Evolutionary conservation across 2,797 vertebrate species (phyloP), one percentile per base, ranked within the genome.

Genomic region (Hippoglossus hippoglossus): DNA sequence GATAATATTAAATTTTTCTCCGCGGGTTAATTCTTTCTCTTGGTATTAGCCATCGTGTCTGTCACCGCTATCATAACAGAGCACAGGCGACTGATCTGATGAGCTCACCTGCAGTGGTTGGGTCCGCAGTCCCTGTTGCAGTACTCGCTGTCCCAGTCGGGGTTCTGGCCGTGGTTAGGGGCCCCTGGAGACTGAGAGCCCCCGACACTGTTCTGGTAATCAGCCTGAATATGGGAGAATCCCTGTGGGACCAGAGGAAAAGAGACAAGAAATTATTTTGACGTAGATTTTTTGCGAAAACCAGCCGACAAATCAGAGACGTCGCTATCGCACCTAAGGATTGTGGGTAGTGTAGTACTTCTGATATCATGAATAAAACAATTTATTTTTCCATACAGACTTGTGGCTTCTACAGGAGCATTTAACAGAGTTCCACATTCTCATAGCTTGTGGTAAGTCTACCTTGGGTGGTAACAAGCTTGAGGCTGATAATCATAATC

Each of bases 51-150:
- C 52, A 24, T 67, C 3, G 18, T 15, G 8, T 22, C 16, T 25
- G 41, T 55, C n/a, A 56, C 26, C 66, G 60, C 8, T 1, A 8
- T 21, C 8, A 36, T 19, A 41, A 22, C 47, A 12, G 11, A 67
- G 36, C 28, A 51, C 28, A 39, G 15, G 15, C 68, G 26, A 25
- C 15, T 34, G 52, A 16, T 71, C 34, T n/a, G 49, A 67, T 56
- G 41, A 62, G 53, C 87, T 94, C 84, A 97, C 98, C 97, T 93
- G 96, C 98, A 99, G 90, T 97, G 96, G 95, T 95, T 97, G 87
- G 97, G 94, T 90, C 97, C 95, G 65, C 98, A 99, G 90, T 99
- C 98, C 92, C 96, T 96, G 93, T 95, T 97, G 93, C 97, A 96
- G 94, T 97, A 99, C 70, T 98, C 97, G 79, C 84, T 91, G 82